These are phyloP conservation scores for Synchiropus splendidus DNA, from an alignment of 2,113 vertebrate species.

Conservation along the genomic window DNA sequence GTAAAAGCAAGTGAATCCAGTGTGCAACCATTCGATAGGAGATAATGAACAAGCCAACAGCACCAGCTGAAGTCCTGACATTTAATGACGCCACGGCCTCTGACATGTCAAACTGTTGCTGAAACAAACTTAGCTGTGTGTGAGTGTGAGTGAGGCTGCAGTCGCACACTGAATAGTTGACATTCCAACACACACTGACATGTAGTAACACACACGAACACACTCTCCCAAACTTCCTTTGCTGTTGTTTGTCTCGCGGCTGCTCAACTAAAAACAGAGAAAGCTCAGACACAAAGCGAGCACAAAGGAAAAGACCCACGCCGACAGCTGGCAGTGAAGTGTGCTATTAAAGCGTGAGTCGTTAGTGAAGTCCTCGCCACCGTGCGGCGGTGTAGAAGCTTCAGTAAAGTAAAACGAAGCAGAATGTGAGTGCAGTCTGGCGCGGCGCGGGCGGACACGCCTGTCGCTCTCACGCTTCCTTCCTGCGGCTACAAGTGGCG, in stretches of 20 bases:
- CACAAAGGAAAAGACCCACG: neutral
- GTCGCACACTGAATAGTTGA: neutral
- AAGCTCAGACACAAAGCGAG: neutral
- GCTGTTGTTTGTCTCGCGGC: no score
- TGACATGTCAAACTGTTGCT: neutral
- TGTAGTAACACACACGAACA: neutral
- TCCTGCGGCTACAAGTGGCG: constrained; percentile 16
- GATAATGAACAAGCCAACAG: no score
- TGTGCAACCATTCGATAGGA: no score
- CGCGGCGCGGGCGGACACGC: constrained; percentile 28
- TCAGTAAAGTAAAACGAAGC: neutral
- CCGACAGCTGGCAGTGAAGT: no score
- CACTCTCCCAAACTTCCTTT: neutral
- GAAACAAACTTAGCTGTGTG: constrained; percentile 1
- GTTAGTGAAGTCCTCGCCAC: no score
- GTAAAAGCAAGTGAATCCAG: no score
- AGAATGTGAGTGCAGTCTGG: constrained; percentile 8
- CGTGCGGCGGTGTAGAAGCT: no score
- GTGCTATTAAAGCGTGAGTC: no score
- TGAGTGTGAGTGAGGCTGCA: neutral
- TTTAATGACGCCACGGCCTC: no score
- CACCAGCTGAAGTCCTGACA: no score
- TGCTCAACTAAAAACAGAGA: no score
- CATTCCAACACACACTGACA: constrained; percentile 5
- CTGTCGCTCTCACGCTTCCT: constrained; percentile 18